phyloP scores from a whole-genome alignment of 53 echinoderm and acorn worm species.

The Astropecten irregularis region DNA sequence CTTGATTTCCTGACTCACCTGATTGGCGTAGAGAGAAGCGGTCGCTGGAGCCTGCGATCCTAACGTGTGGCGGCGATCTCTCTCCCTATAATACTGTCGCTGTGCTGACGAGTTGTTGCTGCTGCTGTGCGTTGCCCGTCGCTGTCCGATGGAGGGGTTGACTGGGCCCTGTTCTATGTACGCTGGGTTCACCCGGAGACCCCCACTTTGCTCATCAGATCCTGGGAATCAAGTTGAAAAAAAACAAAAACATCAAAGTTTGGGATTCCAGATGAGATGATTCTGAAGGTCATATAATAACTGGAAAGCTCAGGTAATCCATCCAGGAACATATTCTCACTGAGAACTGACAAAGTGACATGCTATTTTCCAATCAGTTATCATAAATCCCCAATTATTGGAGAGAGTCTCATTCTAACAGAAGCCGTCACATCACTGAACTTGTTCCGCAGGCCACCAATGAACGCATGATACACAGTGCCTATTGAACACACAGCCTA shows the following conservation, averaged over 20 bases:
- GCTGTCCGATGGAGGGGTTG: conserved; percentile 11
- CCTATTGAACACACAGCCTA: too few species aligned
- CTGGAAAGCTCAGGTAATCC: too few species aligned
- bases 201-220: conserved; percentile 45
- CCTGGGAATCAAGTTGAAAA: conserved; percentile 15
- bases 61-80: conserved; percentile 33
- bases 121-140: conserved; percentile 46
- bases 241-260: not conserved
- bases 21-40: not conserved
- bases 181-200: conserved; percentile 62
- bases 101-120: conserved; percentile 28
- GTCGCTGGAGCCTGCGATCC: conserved; percentile 1
- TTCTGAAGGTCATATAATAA: not conserved
- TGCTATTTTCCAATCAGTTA: too few species aligned
- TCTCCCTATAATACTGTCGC: conserved; percentile 27
- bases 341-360: too few species aligned
- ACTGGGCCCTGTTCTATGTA: conserved; percentile 32
- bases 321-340: too few species aligned
- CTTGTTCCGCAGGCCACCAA: too few species aligned
- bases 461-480: too few species aligned
- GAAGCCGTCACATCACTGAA: too few species aligned
- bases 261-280: not conserved
- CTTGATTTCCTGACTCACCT: too few species aligned
- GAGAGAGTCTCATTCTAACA: too few species aligned
- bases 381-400: too few species aligned